These are phyloP conservation scores for Tetragonisca angustula DNA, from an alignment of 2,888 invertebrate species.

Conservation along the genomic window DNA sequence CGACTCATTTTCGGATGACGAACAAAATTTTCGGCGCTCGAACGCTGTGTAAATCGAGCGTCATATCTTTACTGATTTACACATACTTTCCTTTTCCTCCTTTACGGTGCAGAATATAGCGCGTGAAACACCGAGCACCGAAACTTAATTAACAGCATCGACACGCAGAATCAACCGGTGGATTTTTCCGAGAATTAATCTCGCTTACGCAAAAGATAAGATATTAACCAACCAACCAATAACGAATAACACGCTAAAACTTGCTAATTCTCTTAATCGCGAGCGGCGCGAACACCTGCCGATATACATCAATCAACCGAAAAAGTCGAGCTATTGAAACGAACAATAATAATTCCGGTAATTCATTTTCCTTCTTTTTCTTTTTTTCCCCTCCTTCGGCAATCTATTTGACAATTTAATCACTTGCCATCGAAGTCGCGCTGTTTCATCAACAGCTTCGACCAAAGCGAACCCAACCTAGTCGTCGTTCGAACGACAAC, in stretches of 20 bases:
- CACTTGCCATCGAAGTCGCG: not conserved
- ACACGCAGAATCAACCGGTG: not conserved
- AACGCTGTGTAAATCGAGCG: not conserved
- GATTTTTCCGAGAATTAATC: not conserved
- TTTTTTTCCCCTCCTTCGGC: not conserved
- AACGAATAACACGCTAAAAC: not conserved
- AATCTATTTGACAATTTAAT: conserved; percentile 22
- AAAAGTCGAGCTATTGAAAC: not conserved
- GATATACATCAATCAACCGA: not conserved
- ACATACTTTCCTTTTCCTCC: not conserved
- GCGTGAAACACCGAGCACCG: not conserved
- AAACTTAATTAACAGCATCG: not conserved
- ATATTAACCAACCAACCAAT: not conserved
- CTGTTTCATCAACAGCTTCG: not conserved
- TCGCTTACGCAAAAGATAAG: not conserved
- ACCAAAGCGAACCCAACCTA: not conserved
- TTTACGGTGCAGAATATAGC: not conserved
- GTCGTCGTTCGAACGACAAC: not conserved
- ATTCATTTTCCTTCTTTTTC: no score
- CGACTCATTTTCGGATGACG: no score
- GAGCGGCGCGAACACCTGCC: not conserved
- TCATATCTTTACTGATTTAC: not conserved
- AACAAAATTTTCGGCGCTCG: not conserved
- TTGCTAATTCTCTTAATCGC: not conserved
- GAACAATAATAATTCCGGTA: not conserved